Evolutionary conservation across 2,113 vertebrate species (phyloP), one percentile per base, ranked within the genome.

Genomic region (Polypterus bichir): DNA sequence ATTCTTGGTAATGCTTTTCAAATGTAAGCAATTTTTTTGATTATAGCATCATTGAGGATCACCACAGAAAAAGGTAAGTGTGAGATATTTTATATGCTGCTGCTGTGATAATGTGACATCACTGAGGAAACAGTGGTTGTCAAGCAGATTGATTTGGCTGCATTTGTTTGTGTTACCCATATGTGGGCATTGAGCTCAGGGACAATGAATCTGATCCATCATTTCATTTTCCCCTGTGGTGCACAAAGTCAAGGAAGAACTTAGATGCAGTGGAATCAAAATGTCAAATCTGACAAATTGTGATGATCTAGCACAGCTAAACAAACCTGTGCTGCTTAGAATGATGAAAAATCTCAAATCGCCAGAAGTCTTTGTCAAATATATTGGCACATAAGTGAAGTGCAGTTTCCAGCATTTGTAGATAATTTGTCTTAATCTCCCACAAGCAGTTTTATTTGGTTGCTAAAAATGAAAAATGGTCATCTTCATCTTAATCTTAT

Each of bases 351-450:
- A 69, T 59, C 61, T 7, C 11, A 61, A 60, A 67, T 54, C 6
- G 4, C 3, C 61, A 46, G 51, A 48, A 68, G 69, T 70, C 9
- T 46, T 44, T 62, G 44, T 65, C 66, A 74, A 68, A 64, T 49
- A 64, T 73, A 62, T 63, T 62, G 71, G 65, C 45, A 68, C 46
- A 4, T 59, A 77, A 73, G 8, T 60, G 59, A 70, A 57, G 61
- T 61, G 51, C 61, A 27, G 44, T 66, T 44, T 72, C 44, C 55
- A 54, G 48, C 4, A 1, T 54, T 68, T 5, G 44, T 49, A 57
- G 60, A 62, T 65, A 62, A 77, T 68, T 61, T 70, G 44, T 64
- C 64, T 73, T 77, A 55, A 51, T 1, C 48, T 55, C 1, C 48
- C 57, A 6, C 9, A 51, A 47, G 48, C 10, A 47, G 10, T 54